Evolutionary conservation across 1,140 invertebrate species (phyloP), one percentile per base, ranked within the genome.

Genomic region (Gonioctena quinquepunctata): DNA sequence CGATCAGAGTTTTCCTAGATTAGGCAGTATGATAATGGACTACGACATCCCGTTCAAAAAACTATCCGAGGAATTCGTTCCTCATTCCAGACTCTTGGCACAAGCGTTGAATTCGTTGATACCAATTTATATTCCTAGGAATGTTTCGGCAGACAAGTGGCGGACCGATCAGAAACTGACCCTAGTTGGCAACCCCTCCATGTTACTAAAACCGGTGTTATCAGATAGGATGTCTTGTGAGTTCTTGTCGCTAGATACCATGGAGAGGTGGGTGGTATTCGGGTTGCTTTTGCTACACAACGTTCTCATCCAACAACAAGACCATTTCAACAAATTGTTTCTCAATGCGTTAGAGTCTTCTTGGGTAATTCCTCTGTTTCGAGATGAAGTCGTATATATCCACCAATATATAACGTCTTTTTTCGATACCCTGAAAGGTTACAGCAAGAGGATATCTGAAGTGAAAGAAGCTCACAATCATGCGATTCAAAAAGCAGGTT

Each of bases 191-290:
- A 97, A 95, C 83, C 96, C 97, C 18, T 89, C 90, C 18, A 93
- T 95, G 72, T 89, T 99, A 63, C 86, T 99, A 13, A 98, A 96
- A 84, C 94, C 96, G n/a, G 92, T 95, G 7, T 90, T 94, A 72
- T 97, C 96, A 1, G 96, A 98, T 68, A 96, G 93, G 68, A 96
- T 98, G 88, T 97, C 96, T 13, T 99, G 97, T 84, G 97, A 99
- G 86, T 99, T 96, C 85, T 82, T 99, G 23, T 98, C 97, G 11
- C 85, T 99, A 42, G 97, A 99, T 80, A 89, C 90, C 57, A 93
- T 99, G 86, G 97, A 99, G 81, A 90, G 94, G 80, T 99, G 97
- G 96, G 94, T 99, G 22, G 94, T 99, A 76, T 94, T 98, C 83
- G 96, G 97, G 0, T 92, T 97, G 74, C 88, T 96, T 50, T 84